Evolutionary conservation across 2,888 invertebrate genomes (phyloP).

Genomic region (Fragum sueziense): DNA sequence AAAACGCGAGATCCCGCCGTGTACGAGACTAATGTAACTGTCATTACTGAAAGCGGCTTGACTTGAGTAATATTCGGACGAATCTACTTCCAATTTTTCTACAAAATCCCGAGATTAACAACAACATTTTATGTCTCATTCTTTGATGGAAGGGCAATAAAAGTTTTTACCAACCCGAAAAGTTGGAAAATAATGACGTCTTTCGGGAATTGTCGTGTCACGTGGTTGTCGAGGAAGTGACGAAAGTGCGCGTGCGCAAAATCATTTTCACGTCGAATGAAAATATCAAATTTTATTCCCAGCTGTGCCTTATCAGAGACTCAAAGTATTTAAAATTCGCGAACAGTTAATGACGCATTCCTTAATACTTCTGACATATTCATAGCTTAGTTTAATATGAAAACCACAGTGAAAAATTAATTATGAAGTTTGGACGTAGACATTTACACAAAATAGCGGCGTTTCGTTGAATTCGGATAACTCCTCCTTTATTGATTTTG

Average conservation of each 20-base stretch:
- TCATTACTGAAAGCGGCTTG: conserved; percentile 14
- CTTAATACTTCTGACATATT: not conserved
- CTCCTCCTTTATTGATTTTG: no score
- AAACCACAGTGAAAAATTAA: not conserved
- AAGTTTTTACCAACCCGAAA: conserved; percentile 21
- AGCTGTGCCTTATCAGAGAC: conserved; percentile 11
- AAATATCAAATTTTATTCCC: conserved; percentile 20
- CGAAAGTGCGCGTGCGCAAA: conserved; percentile 40
- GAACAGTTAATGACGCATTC: not conserved
- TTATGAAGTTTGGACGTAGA: no score
- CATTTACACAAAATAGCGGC: no score
- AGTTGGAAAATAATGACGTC: conserved; percentile 27
- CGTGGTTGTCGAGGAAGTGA: conserved; percentile 23
- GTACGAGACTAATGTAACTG: conserved; percentile 20
- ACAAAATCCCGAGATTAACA: conserved; percentile 4
- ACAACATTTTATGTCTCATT: conserved; percentile 18
- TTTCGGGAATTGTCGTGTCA: conserved; percentile 23
- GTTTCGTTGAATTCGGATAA: no score
- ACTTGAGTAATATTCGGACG: conserved; percentile 8
- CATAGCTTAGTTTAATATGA: not conserved
- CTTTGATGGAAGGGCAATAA: conserved; percentile 23
- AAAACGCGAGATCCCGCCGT: conserved; percentile 17
- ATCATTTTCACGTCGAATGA: conserved; percentile 6
- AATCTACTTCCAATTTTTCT: conserved; percentile 22
- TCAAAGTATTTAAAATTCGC: not conserved